phyloP scores from a whole-genome alignment of 2,797 vertebrate genomes.

The Otolemur crassicaudatus region DNA sequence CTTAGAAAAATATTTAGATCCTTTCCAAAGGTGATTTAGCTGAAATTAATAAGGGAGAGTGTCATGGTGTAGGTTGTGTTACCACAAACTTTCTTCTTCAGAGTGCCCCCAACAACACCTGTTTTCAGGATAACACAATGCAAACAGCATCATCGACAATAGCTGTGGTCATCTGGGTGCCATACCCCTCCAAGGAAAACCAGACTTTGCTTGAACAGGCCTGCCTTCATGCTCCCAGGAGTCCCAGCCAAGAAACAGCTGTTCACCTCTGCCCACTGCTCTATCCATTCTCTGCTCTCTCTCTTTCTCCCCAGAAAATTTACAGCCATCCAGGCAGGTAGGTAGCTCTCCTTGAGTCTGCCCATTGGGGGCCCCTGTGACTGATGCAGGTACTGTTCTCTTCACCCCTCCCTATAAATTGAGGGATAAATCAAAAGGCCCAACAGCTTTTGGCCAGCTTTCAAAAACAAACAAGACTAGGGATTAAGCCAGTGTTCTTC shows the following conservation, averaged over 20 bases:
- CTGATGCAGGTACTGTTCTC: not conserved
- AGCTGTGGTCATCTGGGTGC: conserved; percentile 53
- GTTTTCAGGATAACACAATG: conserved; percentile 46
- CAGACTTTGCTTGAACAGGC: not conserved
- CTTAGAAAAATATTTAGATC: conserved; percentile 43
- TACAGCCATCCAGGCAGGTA: conserved; percentile 2
- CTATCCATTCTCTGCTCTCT: not conserved
- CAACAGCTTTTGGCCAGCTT: not conserved
- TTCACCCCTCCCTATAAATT: not conserved
- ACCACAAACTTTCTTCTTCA: not conserved
- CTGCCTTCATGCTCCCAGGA: not conserved
- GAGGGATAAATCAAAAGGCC: not conserved
- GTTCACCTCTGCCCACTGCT: not conserved
- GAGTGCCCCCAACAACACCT: not conserved
- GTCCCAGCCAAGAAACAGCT: conserved; percentile 14
- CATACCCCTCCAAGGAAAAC: not conserved
- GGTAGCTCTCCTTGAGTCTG: not conserved
- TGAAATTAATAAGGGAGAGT: conserved; percentile 11
- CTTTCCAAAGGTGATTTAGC: not conserved
- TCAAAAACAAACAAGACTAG: conserved; percentile 26
- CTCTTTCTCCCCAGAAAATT: not conserved
- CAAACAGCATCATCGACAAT: conserved; percentile 25
- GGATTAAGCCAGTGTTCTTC: not conserved
- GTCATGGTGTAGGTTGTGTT: not conserved
- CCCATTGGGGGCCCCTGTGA: not conserved